Conservation (phyloP, 2,113 vertebrate species). For the Bubo scandiacus region DNA sequence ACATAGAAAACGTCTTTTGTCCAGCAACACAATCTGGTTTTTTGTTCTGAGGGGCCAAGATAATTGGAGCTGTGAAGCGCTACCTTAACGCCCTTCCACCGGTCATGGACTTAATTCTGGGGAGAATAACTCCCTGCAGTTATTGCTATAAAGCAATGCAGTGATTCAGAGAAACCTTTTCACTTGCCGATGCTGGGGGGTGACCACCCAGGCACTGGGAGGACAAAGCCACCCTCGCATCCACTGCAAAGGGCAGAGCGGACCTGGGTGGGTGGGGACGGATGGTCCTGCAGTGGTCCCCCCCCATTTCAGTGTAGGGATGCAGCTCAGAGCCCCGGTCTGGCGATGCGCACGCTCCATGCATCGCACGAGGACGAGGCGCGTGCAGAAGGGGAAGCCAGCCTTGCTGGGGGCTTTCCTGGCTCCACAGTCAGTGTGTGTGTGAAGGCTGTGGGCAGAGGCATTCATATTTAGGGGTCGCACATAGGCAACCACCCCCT, state of each 20-base stretch:
- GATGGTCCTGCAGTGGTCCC: not conserved
- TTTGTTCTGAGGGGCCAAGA: slow-evolving; percentile 32
- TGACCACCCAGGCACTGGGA: slow-evolving; percentile 43
- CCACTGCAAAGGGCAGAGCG: not conserved
- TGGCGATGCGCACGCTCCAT: rapidly evolving
- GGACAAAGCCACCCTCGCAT: slow-evolving; percentile 36
- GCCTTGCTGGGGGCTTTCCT: not conserved
- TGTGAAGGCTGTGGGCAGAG: rapidly evolving
- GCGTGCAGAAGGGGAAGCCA: rapidly evolving
- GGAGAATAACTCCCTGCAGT: slow-evolving; percentile 65
- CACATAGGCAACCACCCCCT: not conserved
- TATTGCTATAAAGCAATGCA: slow-evolving; percentile 42
- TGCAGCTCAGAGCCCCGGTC: not conserved
- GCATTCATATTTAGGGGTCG: not conserved
- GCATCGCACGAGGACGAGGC: not conserved
- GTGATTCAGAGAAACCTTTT: slow-evolving; percentile 45
- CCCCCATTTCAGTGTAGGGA: not conserved
- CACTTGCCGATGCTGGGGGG: not conserved
- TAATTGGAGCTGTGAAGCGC: slow-evolving; percentile 24
- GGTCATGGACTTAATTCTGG: slow-evolving; percentile 42
- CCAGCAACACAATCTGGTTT: slow-evolving; percentile 17
- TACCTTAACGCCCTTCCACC: slow-evolving; percentile 51
- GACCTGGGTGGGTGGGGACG: not conserved
- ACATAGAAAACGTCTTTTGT: slow-evolving; percentile 45
- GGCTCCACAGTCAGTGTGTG: not conserved